phyloP scores from a whole-genome alignment of 1,140 invertebrate genomes.

The Achatina immaculata region DNA sequence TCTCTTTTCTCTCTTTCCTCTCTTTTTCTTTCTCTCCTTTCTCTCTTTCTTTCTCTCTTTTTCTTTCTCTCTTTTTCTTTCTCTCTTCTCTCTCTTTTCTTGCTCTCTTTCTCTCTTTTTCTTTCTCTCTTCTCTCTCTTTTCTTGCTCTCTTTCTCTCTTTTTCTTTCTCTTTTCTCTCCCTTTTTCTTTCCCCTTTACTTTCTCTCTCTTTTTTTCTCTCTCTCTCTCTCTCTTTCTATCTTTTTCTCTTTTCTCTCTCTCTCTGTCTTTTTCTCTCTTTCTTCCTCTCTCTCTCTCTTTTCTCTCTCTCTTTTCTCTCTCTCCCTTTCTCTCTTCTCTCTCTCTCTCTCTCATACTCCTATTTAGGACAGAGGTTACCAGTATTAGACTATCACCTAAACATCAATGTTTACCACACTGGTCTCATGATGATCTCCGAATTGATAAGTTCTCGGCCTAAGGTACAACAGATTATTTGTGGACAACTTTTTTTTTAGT shows the following conservation, averaged over 20 bases:
- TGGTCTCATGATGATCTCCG: too few relatives aligned
- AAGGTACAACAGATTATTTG: too few relatives aligned
- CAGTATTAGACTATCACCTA: too few relatives aligned
- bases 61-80: conserved; percentile 18
- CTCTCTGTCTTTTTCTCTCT: neutral
- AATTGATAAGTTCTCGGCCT: too few relatives aligned
- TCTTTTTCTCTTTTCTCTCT: neutral
- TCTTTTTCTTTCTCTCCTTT: neutral
- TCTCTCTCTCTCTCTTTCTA: too few relatives aligned
- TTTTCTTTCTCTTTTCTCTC: neutral
- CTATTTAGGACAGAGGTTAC: too few relatives aligned
- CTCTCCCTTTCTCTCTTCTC: neutral
- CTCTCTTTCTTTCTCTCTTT: conserved; percentile 16
- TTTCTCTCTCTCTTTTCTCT: neutral
- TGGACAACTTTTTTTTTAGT: too few relatives aligned
- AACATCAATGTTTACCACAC: too few relatives aligned
- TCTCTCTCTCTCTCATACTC: too few relatives aligned
- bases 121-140: conserved; percentile 18
- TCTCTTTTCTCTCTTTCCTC: neutral
- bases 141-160: conserved; percentile 12
- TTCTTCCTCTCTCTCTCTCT: neutral
- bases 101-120: conserved; percentile 3
- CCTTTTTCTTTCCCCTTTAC: neutral
- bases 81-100: conserved; percentile 10
- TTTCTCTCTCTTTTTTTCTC: too few relatives aligned